Conservation (phyloP, 2,888 invertebrate genomes). For the Platerodrilus igneus region DNA sequence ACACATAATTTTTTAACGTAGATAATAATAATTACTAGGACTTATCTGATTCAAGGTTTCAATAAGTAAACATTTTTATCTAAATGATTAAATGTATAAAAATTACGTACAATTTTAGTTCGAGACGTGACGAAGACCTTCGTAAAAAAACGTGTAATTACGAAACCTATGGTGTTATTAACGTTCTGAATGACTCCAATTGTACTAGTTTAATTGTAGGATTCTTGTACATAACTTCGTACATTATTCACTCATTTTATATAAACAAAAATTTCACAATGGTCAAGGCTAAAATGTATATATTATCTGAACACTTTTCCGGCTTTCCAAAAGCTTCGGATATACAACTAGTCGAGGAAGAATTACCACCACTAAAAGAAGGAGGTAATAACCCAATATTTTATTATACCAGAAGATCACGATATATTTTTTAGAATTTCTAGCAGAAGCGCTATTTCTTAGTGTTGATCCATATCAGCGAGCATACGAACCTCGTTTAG, state of each 20-base stretch:
- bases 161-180: too few relatives aligned
- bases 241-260: neutral
- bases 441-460: slow-evolving; percentile 62
- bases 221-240: too few relatives aligned
- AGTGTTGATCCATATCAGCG: slow-evolving; percentile 73
- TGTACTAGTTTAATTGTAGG: too few relatives aligned
- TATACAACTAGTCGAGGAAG: slow-evolving; percentile 61
- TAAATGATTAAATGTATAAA: too few relatives aligned
- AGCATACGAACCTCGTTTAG: slow-evolving; percentile 51
- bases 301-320: slow-evolving; percentile 58
- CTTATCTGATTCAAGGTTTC: too few relatives aligned
- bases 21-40: too few relatives aligned
- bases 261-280: slow-evolving; percentile 3
- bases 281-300: slow-evolving; percentile 54
- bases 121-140: too few relatives aligned
- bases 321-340: slow-evolving; percentile 61
- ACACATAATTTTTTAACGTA: too few relatives aligned
- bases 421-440: slow-evolving; percentile 52
- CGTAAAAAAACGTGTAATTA: too few relatives aligned
- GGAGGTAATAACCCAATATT: slow-evolving; percentile 39
- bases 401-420: neutral
- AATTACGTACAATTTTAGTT: too few relatives aligned
- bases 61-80: too few relatives aligned
- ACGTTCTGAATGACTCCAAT: too few relatives aligned
- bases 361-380: slow-evolving; percentile 57